A percentile compares a stretch with the other conserved stretches of the same genome.
Conservation (phyloP, 1,140 invertebrate species). For the Papilio machaon region DNA sequence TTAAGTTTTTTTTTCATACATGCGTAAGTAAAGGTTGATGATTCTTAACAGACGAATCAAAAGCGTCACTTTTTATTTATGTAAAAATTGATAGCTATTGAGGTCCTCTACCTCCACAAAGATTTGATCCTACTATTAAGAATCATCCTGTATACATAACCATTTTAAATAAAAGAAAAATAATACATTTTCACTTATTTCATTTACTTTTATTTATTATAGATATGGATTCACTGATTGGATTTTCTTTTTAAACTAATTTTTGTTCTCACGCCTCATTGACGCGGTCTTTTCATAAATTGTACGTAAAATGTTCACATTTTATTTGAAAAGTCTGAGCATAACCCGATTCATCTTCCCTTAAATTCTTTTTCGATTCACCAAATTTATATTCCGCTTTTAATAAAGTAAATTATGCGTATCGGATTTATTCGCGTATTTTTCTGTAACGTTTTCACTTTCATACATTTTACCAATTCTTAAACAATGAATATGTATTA, state of each 20-base stretch:
- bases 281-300: not conserved
- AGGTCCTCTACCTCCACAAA: too few relatives aligned
- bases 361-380: slow-evolving; percentile 10
- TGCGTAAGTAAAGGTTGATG: too few relatives aligned
- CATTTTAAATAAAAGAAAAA: too few relatives aligned
- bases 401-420: slow-evolving; percentile 19
- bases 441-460: not conserved
- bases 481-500: not conserved
- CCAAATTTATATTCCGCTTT: slow-evolving; percentile 16
- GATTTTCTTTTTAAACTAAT: not conserved
- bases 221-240: not conserved
- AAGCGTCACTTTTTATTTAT: too few relatives aligned
- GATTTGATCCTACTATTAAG: too few relatives aligned
- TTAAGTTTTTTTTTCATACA: too few relatives aligned
- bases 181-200: too few relatives aligned
- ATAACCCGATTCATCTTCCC: slow-evolving; percentile 18
- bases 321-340: not conserved
- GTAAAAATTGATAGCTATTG: too few relatives aligned
- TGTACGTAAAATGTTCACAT: slow-evolving; percentile 7
- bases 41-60: too few relatives aligned
- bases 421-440: not conserved
- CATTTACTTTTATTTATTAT: too few relatives aligned
- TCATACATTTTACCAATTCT: not conserved
- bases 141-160: too few relatives aligned
- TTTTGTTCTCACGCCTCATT: slow-evolving; percentile 7